Conservation (phyloP, 2,113 vertebrate species). For the Sturnira hondurensis region DNA sequence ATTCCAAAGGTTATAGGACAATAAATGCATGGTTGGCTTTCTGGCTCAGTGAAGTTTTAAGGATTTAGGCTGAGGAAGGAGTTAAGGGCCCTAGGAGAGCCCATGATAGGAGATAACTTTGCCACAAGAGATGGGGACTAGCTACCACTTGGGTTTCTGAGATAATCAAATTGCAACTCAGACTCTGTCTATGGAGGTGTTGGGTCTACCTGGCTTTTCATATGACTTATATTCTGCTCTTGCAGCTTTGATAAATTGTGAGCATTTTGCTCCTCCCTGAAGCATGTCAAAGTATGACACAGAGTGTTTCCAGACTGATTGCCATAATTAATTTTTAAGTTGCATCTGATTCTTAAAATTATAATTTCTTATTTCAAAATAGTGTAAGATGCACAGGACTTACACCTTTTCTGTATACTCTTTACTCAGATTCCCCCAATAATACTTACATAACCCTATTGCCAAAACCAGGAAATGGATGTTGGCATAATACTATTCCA, state of each 20-base stretch:
- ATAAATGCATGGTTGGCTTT: neutral
- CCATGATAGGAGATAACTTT: neutral
- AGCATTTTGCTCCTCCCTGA: neutral
- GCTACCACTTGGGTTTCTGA: neutral
- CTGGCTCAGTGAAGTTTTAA: neutral
- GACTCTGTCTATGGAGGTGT: neutral
- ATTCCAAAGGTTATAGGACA: neutral
- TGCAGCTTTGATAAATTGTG: neutral
- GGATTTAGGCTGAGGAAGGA: neutral
- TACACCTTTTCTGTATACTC: neutral
- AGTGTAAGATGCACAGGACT: neutral
- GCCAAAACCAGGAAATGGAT: constrained; percentile 21
- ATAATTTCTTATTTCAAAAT: neutral
- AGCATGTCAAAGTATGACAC: neutral
- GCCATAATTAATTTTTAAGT: neutral
- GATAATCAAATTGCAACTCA: neutral
- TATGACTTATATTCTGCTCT: neutral
- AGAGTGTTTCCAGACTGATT: neutral
- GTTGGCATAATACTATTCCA: neutral
- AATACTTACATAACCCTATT: neutral
- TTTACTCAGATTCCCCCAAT: neutral
- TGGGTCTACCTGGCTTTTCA: neutral
- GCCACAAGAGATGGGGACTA: neutral
- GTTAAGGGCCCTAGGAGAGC: neutral
- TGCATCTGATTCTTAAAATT: neutral